Conservation (phyloP, 2,797 vertebrate genomes). For the Podarcis lilfordi region DNA sequence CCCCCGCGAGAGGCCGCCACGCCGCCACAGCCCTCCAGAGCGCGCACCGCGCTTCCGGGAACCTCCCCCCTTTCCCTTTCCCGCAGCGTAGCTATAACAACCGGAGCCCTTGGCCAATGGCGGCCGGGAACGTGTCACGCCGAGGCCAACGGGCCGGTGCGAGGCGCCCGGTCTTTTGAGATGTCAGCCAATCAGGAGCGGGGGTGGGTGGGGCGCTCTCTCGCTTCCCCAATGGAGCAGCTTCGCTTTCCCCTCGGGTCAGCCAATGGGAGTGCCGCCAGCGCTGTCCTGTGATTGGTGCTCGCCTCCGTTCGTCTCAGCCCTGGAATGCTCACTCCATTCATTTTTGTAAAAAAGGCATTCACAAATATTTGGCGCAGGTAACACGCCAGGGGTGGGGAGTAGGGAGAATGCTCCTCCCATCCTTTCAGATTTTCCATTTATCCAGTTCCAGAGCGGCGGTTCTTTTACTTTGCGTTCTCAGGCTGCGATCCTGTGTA, state of each 20-base stretch:
- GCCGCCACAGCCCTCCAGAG: not conserved
- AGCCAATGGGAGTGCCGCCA: not conserved
- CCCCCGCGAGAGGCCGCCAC: not conserved
- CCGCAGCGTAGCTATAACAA: conserved; percentile 27
- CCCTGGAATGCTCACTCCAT: not conserved
- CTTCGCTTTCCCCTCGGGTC: too few relatives aligned
- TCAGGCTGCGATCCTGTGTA: too few relatives aligned
- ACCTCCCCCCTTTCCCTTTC: not conserved
- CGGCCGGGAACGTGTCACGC: not conserved
- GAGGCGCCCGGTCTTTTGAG: not conserved
- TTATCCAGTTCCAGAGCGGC: not conserved
- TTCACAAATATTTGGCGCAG: too few relatives aligned
- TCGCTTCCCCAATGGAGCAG: not conserved
- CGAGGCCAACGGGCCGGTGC: not conserved
- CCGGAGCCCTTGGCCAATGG: not conserved
- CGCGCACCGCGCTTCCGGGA: conserved; percentile 51
- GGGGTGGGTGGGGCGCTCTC: accelerated
- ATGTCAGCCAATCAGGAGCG: not conserved
- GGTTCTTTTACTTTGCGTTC: too few relatives aligned
- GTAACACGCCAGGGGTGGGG: not conserved
- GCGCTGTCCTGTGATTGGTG: not conserved
- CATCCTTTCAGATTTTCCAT: not conserved
- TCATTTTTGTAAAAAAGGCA: not conserved
- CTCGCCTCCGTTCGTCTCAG: not conserved
- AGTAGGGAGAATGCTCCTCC: not conserved